phyloP scores from a whole-genome alignment of 92 coral and sea anemone genomes.

The Pocillopora grandis region DNA sequence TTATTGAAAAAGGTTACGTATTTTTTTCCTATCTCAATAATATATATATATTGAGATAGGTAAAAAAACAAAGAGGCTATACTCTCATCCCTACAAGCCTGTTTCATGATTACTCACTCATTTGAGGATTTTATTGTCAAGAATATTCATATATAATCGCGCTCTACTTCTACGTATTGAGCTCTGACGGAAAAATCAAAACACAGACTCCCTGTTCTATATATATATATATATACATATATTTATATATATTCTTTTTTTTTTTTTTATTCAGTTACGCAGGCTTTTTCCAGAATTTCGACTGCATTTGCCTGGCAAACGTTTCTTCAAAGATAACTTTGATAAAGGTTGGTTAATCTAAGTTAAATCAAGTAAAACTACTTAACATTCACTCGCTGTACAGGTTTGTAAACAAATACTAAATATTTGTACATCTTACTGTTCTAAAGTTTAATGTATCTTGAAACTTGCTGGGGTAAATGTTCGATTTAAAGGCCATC shows the following conservation, averaged over 20 bases:
- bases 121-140: too few relatives aligned
- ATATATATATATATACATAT: background rate
- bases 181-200: too few relatives aligned
- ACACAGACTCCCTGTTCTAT: too few relatives aligned
- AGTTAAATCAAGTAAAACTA: background rate
- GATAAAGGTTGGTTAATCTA: slow-evolving; percentile 67
- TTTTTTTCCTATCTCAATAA: too few relatives aligned
- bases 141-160: too few relatives aligned
- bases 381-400: background rate
- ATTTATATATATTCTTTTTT: background rate
- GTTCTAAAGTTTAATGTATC: background rate
- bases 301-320: slow-evolving; percentile 79
- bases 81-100: too few relatives aligned
- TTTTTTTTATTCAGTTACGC: slow-evolving; percentile 56
- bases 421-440: background rate
- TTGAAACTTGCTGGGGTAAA: background rate
- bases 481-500: too few relatives aligned
- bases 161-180: too few relatives aligned
- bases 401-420: background rate
- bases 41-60: too few relatives aligned
- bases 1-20: too few relatives aligned
- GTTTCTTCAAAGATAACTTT: slow-evolving; percentile 88
- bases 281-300: slow-evolving; percentile 83
- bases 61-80: too few relatives aligned
- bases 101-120: too few relatives aligned